These are phyloP conservation scores for Kryphioiulus occultus DNA, from an alignment of 2,888 invertebrate species.

Conservation along the genomic window DNA sequence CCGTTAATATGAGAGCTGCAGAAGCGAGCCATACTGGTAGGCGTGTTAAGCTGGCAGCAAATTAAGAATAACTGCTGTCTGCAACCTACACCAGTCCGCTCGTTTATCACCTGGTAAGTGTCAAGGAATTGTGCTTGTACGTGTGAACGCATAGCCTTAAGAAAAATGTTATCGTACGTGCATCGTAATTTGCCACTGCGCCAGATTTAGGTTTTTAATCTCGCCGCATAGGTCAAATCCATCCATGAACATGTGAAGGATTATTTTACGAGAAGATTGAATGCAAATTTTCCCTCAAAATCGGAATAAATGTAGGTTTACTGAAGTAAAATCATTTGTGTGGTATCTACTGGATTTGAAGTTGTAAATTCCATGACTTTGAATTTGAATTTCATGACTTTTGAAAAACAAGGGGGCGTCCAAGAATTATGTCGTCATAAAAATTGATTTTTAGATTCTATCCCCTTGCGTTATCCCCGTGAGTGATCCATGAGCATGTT, in stretches of 20 bases:
- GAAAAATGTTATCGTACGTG: not conserved
- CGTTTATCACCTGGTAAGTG: not conserved
- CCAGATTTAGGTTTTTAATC: not conserved
- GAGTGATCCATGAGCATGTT: too few species aligned
- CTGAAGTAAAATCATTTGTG: not conserved
- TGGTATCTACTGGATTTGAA: too few species aligned
- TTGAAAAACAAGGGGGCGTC: too few species aligned
- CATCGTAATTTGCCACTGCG: not conserved
- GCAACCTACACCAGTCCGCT: not conserved
- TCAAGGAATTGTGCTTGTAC: not conserved
- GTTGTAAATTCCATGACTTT: too few species aligned
- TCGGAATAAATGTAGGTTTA: too few species aligned
- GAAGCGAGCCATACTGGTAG: not conserved
- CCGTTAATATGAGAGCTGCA: not conserved
- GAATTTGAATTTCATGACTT: too few species aligned
- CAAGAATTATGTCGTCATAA: too few species aligned
- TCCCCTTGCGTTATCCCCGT: too few species aligned
- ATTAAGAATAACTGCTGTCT: conserved; percentile 15
- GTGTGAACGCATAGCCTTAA: not conserved
- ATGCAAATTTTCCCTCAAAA: too few species aligned
- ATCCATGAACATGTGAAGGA: not conserved
- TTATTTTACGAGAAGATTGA: not conserved
- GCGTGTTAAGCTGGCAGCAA: not conserved
- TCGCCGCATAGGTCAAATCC: not conserved
- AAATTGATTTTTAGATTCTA: too few species aligned